Base-by-base conservation (phyloP, 2,113 vertebrate genomes). In the Accipiter cooperii region DNA sequence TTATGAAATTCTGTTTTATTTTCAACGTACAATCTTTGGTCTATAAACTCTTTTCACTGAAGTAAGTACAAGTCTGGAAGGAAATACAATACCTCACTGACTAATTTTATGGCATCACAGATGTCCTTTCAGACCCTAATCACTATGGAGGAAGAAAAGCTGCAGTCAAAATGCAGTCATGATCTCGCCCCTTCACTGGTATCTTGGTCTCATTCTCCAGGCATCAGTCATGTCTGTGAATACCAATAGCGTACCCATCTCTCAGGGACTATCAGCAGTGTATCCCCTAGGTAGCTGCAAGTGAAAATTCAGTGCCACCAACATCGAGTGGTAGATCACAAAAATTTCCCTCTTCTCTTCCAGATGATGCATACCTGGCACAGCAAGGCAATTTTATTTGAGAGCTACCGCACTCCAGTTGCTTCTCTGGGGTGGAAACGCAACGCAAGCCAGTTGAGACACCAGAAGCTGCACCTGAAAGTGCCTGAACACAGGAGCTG, bases 251-350 rank as follows among this genome's bases (percentile, higher is more conserved):
- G 17, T 40, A 52, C 38, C 17, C 5, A 22, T 44, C 26, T 58
- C 38, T 38, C 0, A 0, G 49, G 11, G 34, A 21, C 15, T 46
- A 21, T 34, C 18, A 47, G 38, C 6, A n/a, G 8, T 9, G 5
- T 36, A 52, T 77, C 12, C 22, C 6, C 15, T 14, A 64, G 33
- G 17, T 20, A 36, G 10, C 26, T 55, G 42, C 20, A 46, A 40
- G 4, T 54, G 36, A 52, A 66, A 70, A 70, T 84, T 54, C 47
- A 68, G 5, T 3, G 3, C 42, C 55, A 49, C 15, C 22, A 36
- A 3, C 9, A 13, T 47, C 40, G 86, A 28, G 4, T 26, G 22
- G 19, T 31, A 44, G 33, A 25, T 15, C 9, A n/a, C 40, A 57
- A 68, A 76, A 64, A 7, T 42, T 51, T 77, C 12, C 20, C 3